Evolutionary conservation across 2,888 invertebrate species (phyloP).

Genomic region (Hymenopus coronatus): DNA sequence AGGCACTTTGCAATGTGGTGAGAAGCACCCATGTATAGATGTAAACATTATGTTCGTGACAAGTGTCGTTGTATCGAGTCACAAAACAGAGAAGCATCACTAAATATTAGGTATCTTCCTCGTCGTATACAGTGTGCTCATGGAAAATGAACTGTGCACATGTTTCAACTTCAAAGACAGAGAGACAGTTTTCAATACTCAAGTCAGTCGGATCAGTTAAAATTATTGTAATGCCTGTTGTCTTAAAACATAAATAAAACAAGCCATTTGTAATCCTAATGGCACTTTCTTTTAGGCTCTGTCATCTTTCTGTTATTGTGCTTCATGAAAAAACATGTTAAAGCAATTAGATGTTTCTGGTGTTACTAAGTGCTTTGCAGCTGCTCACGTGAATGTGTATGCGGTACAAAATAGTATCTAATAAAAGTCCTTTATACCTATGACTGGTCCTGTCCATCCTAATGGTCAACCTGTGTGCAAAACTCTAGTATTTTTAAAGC

Average conservation of each 20-base stretch:
- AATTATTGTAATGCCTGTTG: constrained; percentile 27
- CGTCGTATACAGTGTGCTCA: not conserved
- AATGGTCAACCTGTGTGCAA: too few relatives aligned
- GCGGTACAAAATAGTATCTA: not conserved
- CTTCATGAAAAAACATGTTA: too few relatives aligned
- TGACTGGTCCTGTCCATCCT: not conserved
- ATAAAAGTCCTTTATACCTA: not conserved
- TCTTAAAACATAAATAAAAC: constrained; percentile 25
- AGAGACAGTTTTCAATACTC: not conserved
- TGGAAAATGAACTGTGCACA: not conserved
- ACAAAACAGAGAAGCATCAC: not conserved
- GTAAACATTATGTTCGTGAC: not conserved
- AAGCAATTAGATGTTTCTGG: not conserved
- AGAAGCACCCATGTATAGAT: not conserved
- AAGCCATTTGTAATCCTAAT: constrained; percentile 26
- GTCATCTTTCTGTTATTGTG: not conserved
- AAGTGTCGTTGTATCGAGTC: not conserved
- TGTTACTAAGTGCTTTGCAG: not conserved
- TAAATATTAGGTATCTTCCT: not conserved
- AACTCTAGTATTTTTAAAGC: too few relatives aligned
- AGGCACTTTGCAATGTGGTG: not conserved
- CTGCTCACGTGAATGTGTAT: not conserved
- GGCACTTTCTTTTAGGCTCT: not conserved
- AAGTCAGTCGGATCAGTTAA: constrained; percentile 9
- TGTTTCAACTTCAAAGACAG: not conserved